Evolutionary conservation across 2,888 invertebrate genomes (phyloP).

Genomic region (Cenopis cana): DNA sequence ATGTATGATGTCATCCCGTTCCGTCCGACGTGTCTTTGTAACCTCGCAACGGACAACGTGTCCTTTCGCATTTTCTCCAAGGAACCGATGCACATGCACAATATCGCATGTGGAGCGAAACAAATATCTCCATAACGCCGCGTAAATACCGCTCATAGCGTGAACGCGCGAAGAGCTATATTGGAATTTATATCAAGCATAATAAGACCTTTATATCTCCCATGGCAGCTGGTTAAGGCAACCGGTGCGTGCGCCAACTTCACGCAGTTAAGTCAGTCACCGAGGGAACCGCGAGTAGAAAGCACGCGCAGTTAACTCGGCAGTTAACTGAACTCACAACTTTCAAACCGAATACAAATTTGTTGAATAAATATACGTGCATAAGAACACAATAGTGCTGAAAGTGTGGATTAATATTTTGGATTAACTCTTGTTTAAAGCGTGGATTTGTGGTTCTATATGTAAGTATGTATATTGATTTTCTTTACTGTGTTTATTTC

Average conservation of each 20-base stretch:
- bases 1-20: slow-evolving; percentile 42
- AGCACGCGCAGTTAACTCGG: slow-evolving; percentile 18
- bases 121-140: not conserved
- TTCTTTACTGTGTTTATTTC: slow-evolving; percentile 39
- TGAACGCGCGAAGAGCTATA: not conserved
- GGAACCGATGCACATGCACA: slow-evolving; percentile 43
- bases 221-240: slow-evolving; percentile 32
- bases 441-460: slow-evolving; percentile 37
- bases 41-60: slow-evolving; percentile 37
- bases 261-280: slow-evolving; percentile 43
- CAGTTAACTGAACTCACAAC: slow-evolving; percentile 22
- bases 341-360: slow-evolving; percentile 21
- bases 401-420: slow-evolving; percentile 33
- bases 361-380: slow-evolving; percentile 9
- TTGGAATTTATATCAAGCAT: not conserved
- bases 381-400: slow-evolving; percentile 18
- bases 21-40: slow-evolving; percentile 23
- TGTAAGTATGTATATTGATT: slow-evolving; percentile 46
- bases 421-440: slow-evolving; percentile 28
- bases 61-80: slow-evolving; percentile 47
- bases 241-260: slow-evolving; percentile 36
- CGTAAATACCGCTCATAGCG: not conserved
- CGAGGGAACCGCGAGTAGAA: slow-evolving; percentile 33
- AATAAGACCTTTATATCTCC: slow-evolving; percentile 34
- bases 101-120: slow-evolving; percentile 42